Conservation (phyloP, 1,140 invertebrate species). For the Rhagoletis pomonella region DNA sequence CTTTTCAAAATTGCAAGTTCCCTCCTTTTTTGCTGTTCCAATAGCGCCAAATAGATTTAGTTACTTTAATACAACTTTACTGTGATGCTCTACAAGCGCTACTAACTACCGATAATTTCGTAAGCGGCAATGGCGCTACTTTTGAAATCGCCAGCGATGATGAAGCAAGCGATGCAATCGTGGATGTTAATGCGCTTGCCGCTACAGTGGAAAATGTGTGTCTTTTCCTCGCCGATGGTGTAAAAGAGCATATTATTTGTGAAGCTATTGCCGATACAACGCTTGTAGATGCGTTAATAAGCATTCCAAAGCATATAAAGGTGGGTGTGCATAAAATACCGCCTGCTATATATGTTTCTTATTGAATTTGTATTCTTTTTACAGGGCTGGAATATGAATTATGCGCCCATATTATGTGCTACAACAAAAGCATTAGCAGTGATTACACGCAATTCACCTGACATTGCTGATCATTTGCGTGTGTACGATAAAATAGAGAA, state of each 20-base stretch:
- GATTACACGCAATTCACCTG: constrained; percentile 60
- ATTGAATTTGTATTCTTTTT: neutral
- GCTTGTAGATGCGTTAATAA: constrained; percentile 67
- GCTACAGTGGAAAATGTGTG: constrained; percentile 64
- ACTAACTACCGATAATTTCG: constrained; percentile 67
- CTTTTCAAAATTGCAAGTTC: constrained; percentile 3
- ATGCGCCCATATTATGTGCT: constrained; percentile 61
- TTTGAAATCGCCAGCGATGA: constrained; percentile 69
- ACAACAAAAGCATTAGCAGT: constrained; percentile 65
- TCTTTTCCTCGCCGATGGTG: constrained; percentile 60
- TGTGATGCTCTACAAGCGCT: constrained; percentile 72
- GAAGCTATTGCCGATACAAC: constrained; percentile 68
- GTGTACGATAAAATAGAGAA: constrained; percentile 64
- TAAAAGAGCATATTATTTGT: constrained; percentile 56
- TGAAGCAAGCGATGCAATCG: constrained; percentile 62
- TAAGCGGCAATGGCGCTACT: constrained; percentile 61
- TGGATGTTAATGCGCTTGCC: constrained; percentile 66
- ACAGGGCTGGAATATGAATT: constrained; percentile 66
- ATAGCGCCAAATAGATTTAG: constrained; percentile 79
- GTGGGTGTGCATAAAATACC: constrained; percentile 42
- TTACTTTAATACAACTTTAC: constrained; percentile 77
- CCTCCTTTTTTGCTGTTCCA: constrained; percentile 53
- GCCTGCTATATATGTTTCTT: no score
- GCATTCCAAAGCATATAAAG: constrained; percentile 64
- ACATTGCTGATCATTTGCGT: constrained; percentile 61